Conservation (phyloP, 2,888 invertebrate genomes). For the Lasiommata megera region DNA sequence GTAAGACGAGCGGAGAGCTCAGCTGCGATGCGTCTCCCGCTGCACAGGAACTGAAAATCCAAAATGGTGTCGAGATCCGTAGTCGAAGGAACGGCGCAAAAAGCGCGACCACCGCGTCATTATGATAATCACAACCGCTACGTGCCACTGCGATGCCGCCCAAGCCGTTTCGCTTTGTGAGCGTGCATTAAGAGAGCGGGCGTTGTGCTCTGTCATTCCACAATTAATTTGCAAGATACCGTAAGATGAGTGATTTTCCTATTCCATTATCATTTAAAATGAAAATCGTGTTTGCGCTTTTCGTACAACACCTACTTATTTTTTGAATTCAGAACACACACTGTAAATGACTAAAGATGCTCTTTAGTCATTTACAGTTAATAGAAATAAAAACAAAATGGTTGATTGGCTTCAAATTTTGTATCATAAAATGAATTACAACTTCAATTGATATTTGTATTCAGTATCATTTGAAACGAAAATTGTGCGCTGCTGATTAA, state of each 20-base stretch:
- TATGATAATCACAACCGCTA: slow-evolving; percentile 78
- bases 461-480: no score
- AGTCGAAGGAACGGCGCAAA: slow-evolving; percentile 70
- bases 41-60: slow-evolving; percentile 37
- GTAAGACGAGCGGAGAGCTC: slow-evolving; percentile 41
- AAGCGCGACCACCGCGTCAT: slow-evolving; percentile 77
- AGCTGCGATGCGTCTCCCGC: slow-evolving; percentile 29
- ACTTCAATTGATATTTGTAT: no score
- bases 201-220: slow-evolving; percentile 75
- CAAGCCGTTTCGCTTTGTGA: slow-evolving; percentile 77
- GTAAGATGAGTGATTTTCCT: slow-evolving; percentile 46
- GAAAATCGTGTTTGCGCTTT: slow-evolving; percentile 21
- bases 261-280: slow-evolving; percentile 29
- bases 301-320: background rate
- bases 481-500: no score
- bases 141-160: slow-evolving; percentile 68
- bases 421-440: no score
- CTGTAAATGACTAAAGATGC: no score
- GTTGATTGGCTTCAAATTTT: no score
- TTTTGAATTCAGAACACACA: background rate
- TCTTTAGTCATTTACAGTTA: no score
- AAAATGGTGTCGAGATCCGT: slow-evolving; percentile 67
- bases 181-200: slow-evolving; percentile 73
- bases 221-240: slow-evolving; percentile 73
- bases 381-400: no score